A percentile compares a stretch with the other conserved stretches of the same genome.
Conservation (phyloP, 2,888 invertebrate genomes). For the Zaprionus bogoriensis region DNA sequence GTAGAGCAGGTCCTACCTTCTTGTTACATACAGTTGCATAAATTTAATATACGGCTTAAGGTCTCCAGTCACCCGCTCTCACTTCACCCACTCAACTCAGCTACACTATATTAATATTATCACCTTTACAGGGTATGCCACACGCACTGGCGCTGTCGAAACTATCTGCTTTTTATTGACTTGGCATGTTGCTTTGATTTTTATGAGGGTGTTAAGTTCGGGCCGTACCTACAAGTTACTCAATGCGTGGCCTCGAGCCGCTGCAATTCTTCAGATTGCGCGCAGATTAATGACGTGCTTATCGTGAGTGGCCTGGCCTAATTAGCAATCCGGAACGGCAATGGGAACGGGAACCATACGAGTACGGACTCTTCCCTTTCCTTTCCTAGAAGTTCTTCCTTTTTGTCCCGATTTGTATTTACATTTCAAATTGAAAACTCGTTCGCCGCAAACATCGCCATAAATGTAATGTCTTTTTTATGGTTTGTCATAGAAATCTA, state of each 20-base stretch:
- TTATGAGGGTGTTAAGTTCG: conserved; percentile 37
- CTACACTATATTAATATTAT: neutral
- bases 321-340: no score
- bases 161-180: neutral
- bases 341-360: neutral
- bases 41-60: no score
- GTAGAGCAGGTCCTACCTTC: no score
- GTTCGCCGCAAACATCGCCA: conserved; percentile 44
- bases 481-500: conserved; percentile 71
- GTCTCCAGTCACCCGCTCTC: no score
- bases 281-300: conserved; percentile 58
- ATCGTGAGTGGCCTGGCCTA: conserved; percentile 37
- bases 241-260: conserved; percentile 22
- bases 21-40: no score
- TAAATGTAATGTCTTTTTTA: conserved; percentile 68
- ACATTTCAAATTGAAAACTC: conserved; percentile 66
- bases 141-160: neutral
- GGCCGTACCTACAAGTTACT: neutral
- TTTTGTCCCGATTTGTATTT: conserved; percentile 23
- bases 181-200: conserved; percentile 53
- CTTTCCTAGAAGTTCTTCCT: no score
- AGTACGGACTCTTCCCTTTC: no score
- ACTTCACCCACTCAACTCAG: neutral
- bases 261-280: conserved; percentile 29
- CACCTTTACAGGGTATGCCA: neutral